These are phyloP conservation scores for Pangasianodon gigas DNA, from an alignment of 2,113 vertebrate genomes.

Conservation along the genomic window DNA sequence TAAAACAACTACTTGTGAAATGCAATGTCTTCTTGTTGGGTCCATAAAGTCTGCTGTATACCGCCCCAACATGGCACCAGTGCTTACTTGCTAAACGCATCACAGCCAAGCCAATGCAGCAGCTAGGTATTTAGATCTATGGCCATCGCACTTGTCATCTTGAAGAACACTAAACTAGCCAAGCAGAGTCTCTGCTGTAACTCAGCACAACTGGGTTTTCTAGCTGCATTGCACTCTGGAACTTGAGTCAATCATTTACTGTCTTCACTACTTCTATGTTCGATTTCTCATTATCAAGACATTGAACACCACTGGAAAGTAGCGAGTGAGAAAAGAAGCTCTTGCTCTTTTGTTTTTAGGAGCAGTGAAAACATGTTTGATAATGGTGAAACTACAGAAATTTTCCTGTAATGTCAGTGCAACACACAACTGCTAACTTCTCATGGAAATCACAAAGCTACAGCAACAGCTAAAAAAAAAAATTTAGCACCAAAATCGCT, in stretches of 20 bases:
- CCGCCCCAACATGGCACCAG: not conserved
- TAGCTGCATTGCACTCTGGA: not conserved
- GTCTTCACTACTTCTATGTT: too few relatives aligned
- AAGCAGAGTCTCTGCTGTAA: too few relatives aligned
- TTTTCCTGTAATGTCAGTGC: not conserved
- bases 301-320: too few relatives aligned
- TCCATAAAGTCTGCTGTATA: not conserved
- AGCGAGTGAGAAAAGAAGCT: too few relatives aligned
- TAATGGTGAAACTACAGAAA: not conserved
- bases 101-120: not conserved
- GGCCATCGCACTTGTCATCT: not conserved
- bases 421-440: not conserved
- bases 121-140: too few relatives aligned
- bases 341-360: too few relatives aligned
- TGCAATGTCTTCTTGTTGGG: not conserved
- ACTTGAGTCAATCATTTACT: not conserved
- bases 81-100: not conserved
- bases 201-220: not conserved
- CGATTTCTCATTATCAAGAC: too few relatives aligned
- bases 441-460: not conserved
- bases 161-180: not conserved
- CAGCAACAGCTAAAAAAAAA: not conserved
- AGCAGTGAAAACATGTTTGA: too few relatives aligned
- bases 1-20: not conserved
- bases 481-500: not conserved